Evolutionary conservation across 2,113 vertebrate genomes (phyloP).

Genomic region (Anser cygnoides): DNA sequence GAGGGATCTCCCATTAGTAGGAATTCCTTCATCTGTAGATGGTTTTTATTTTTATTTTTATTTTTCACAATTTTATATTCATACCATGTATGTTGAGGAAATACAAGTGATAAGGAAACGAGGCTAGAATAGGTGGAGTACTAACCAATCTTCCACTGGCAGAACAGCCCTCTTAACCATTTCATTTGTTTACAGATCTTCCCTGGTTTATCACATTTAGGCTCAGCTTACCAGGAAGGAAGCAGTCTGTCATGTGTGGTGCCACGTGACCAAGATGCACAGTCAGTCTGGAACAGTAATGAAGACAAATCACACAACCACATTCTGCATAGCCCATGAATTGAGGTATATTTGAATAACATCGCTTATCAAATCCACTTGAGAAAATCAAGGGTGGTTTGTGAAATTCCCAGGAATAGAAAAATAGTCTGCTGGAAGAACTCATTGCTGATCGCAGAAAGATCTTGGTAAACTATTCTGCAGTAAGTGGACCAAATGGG

Average conservation of each 20-base stretch:
- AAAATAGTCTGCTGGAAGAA: background rate
- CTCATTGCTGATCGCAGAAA: background rate
- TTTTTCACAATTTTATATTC: background rate
- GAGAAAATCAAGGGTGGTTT: background rate
- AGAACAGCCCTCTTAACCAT: background rate
- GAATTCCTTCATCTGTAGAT: background rate
- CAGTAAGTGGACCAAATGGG: background rate
- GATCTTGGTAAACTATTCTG: background rate
- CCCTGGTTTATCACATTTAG: background rate
- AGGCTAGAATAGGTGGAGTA: background rate
- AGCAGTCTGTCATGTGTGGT: rapidly evolving
- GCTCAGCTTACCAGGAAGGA: background rate
- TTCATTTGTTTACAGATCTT: background rate
- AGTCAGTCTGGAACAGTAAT: background rate
- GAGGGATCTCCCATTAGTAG: background rate
- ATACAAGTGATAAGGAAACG: background rate
- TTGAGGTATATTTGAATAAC: background rate
- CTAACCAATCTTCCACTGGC: background rate
- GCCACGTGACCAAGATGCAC: rapidly evolving
- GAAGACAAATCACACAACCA: background rate
- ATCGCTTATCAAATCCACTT: background rate
- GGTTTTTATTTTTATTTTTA: background rate
- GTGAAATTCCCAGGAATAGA: background rate
- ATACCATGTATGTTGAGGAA: background rate
- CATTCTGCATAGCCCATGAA: background rate